Conservation (phyloP, 1,140 invertebrate species). For the Agraylea sexmaculata region DNA sequence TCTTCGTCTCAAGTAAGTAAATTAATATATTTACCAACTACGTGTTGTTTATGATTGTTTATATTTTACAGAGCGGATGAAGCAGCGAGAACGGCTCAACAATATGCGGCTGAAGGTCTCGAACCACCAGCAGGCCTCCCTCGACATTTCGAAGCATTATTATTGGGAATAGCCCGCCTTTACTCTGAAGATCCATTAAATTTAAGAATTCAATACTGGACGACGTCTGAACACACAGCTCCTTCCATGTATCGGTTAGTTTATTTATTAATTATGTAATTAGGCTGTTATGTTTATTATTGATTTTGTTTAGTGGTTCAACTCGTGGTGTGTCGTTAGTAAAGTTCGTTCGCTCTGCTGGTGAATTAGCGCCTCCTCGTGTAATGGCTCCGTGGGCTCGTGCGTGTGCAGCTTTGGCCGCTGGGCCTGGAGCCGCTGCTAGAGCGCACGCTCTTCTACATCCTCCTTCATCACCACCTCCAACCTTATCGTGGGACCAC, state of each 20-base stretch:
- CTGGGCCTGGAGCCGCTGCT: conserved; percentile 55
- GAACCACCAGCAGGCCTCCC: conserved; percentile 63
- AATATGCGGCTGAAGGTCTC: conserved; percentile 70
- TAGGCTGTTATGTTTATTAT: neutral
- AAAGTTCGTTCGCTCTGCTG: conserved; percentile 82
- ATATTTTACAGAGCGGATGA: conserved; percentile 62
- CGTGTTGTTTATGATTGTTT: neutral
- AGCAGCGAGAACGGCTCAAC: conserved; percentile 67
- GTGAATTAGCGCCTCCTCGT: conserved; percentile 73
- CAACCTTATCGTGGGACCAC: conserved; percentile 72
- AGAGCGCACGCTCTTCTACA: conserved; percentile 76
- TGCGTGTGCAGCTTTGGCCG: conserved; percentile 74
- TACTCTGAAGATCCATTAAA: conserved; percentile 65
- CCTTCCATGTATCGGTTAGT: conserved; percentile 10
- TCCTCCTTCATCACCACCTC: conserved; percentile 38
- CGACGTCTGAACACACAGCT: conserved; percentile 42
- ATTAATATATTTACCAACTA: conserved; percentile 29
- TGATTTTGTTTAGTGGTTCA: conserved; percentile 20
- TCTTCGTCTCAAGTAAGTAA: conserved; percentile 42
- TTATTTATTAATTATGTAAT: neutral
- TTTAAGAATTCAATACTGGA: conserved; percentile 76
- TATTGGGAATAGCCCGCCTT: conserved; percentile 64
- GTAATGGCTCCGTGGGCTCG: conserved; percentile 79
- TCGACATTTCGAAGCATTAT: conserved; percentile 72
- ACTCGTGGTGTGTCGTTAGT: conserved; percentile 66